These are phyloP conservation scores for Pachycephus smyrnensis DNA, from an alignment of 2,888 invertebrate genomes.

Conservation along the genomic window DNA sequence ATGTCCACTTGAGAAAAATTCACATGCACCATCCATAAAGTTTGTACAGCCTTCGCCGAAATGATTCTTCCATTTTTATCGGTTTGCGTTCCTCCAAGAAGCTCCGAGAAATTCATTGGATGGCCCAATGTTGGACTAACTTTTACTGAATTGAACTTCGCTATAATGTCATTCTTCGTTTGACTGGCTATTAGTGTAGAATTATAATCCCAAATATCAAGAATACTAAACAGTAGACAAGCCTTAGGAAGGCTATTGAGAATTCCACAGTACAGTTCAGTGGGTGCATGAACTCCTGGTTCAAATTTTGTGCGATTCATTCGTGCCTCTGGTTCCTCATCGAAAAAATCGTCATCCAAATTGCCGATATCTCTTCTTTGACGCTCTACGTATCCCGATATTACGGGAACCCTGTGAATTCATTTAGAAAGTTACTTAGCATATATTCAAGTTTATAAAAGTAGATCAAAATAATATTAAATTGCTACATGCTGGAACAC, in stretches of 20 bases:
- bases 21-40: conserved; percentile 75
- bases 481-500: conserved; percentile 21
- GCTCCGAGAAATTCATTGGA: conserved; percentile 72
- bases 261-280: conserved; percentile 75
- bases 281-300: conserved; percentile 71
- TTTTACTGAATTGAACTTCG: conserved; percentile 72
- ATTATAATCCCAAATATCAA: conserved; percentile 80
- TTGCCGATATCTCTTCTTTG: conserved; percentile 38
- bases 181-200: conserved; percentile 68
- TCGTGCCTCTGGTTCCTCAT: conserved; percentile 43
- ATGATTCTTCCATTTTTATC: conserved; percentile 75
- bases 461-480: conserved; percentile 11
- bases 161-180: conserved; percentile 74
- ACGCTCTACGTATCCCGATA: conserved; percentile 40
- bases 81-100: conserved; percentile 73
- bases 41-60: conserved; percentile 73
- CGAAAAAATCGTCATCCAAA: conserved; percentile 56
- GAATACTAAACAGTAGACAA: conserved; percentile 75
- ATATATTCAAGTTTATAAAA: conserved; percentile 13
- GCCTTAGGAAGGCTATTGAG: conserved; percentile 72
- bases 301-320: conserved; percentile 66
- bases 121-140: conserved; percentile 77
- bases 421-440: background rate
- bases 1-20: conserved; percentile 77
- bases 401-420: conserved; percentile 56